Base-by-base conservation (phyloP, 2,888 invertebrate genomes). In the Pristionchus exspectatus region DNA sequence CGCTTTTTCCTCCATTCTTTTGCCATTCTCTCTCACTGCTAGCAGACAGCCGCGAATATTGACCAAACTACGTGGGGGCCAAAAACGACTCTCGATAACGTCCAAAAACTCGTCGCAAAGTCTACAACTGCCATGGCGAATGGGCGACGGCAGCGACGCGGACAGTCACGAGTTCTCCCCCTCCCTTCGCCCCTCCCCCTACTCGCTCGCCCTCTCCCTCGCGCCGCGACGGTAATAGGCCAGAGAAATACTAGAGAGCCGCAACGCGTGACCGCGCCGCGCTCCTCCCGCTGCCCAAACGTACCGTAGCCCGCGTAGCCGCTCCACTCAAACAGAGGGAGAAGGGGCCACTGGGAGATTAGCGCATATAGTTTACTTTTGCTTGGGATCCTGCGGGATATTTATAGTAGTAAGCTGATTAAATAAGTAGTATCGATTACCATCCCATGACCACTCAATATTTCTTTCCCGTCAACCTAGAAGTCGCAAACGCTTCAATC, bases 221-320 rank as follows among this genome's bases (percentile, higher is more conserved):
- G 3, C 66, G 66, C 72, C 72, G 72, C 69, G 21, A 77, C 77
- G 77, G 77, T 77, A 77, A 74, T 77, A 77, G 77, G 77, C 77
- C 77, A 77, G 77, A 77, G 77, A 77, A 77, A 77, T 77, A 50
- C 44, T 33, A 72, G 44, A 10, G 44, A 77, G 72, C 38, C 77
- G 77, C 77, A 50, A 21, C 77, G 77, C 77, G 77, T 24, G 77
- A 44, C 44, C 77, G 77, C 77, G 27, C 24, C 77, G 77, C 77
- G 77, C 77, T 77, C 77, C 44, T 3, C 44, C 77, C 44, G 77
- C 50, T 44, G 77, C 77, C 30, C 77, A 77, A 44, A 24, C 77
- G 33, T 50, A 77, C 77, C 77, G 77, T 77, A 77, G 30, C 72
- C 21, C 44, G 77, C 77, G 77, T 30, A 21, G 2, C 4, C 72